Base-by-base conservation (phyloP, 2,113 vertebrate genomes). In the Tragelaphus scriptus region DNA sequence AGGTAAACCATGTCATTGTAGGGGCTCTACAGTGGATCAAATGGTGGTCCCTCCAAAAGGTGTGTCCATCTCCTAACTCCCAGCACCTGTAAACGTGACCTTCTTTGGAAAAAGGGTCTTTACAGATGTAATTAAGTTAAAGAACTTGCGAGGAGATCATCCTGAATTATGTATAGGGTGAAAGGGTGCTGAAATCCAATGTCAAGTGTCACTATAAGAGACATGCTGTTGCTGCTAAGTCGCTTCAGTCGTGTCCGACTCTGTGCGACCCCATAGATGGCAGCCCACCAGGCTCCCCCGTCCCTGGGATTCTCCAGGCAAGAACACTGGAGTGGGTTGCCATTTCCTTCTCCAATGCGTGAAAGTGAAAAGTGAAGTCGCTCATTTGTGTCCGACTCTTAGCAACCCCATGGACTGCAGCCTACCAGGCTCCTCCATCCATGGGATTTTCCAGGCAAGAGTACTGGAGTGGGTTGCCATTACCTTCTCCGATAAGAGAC, bases 211-310 rank as follows among this genome's bases (percentile, higher is more conserved):
- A 71, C 59, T 53, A 2, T 14, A n/a, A 71, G 90, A 51, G 53
- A 77, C 44, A 59, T 2, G 13, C 28, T 30, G 5, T 13, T 63
- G 28, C 28, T 63, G 28, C 59, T 30, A 63, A 26, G 28, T 63
- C 6, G 0, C 59, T 63, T 59, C 59, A 63, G 28, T 61, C 1
- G 5, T 61, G 26, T 30, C 26, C 5, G 0, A 61, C 26, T 61
- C 28, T 61, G 59, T 30, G 59, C 1, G 2, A 30, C 26, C 26
- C 59, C 26, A 14, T 61, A 61, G 59, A 14, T 0, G 5, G 26
- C 5, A 14, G 26, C 59, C 59, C 12, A 30, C 5, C 11, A 61
- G 59, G 26, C 12, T 61, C 26, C 11, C 0, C 59, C 1, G 0
- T 30, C 26, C 59, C 59, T 61, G 26, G 26, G 26, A 28, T 28